A percentile compares a stretch with the other conserved stretches of the same genome.
These are phyloP conservation scores for Scaptomyza hsui DNA, from an alignment of 1,140 invertebrate genomes.

Conservation along the genomic window DNA sequence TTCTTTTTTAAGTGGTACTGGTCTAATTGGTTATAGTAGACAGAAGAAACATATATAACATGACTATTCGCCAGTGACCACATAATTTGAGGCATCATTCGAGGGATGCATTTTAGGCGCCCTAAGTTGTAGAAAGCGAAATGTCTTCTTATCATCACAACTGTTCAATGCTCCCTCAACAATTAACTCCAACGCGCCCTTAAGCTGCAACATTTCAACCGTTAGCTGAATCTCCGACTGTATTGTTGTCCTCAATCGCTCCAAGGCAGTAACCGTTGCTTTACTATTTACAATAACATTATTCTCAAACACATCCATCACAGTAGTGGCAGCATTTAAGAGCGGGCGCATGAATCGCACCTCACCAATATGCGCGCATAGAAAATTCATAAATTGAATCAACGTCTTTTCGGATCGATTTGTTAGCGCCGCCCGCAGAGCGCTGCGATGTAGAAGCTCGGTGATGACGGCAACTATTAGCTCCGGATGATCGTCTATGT, in stretches of 20 bases:
- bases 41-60: too few species aligned
- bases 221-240: constrained; percentile 78
- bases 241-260: constrained; percentile 86
- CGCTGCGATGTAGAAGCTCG: constrained; percentile 92
- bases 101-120: constrained; percentile 50
- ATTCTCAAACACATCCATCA: constrained; percentile 86
- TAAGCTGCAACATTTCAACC: constrained; percentile 84
- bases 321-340: constrained; percentile 83
- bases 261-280: constrained; percentile 86
- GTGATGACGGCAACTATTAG: constrained; percentile 91
- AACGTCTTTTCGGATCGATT: constrained; percentile 89
- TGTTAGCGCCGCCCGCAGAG: constrained; percentile 89
- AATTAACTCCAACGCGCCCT: constrained; percentile 89
- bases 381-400: constrained; percentile 89
- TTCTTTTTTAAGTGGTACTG: too few species aligned
- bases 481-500: constrained; percentile 89
- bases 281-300: constrained; percentile 74
- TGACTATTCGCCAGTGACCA: constrained; percentile 58
- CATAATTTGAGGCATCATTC: constrained; percentile 48
- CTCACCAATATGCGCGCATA: constrained; percentile 80
- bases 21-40: too few species aligned
- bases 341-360: constrained; percentile 78
- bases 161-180: constrained; percentile 85
- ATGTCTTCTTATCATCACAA: constrained; percentile 23
- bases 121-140: constrained; percentile 14